Evolutionary conservation across 1,140 invertebrate genomes (phyloP).

Genomic region (Eumeta japonica): DNA sequence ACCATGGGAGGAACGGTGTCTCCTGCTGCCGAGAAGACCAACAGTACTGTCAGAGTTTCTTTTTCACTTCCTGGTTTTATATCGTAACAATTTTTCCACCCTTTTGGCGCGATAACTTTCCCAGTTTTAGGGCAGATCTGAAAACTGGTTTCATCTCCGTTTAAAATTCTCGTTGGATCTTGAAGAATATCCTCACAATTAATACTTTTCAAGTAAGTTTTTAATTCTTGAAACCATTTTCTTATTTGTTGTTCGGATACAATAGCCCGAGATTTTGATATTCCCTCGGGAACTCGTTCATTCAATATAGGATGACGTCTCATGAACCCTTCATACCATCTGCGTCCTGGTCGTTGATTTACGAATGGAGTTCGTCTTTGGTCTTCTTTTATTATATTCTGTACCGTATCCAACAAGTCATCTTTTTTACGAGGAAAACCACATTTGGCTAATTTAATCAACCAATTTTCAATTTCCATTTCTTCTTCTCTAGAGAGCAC

Average conservation of each 20-base stretch:
- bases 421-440: conserved; percentile 17
- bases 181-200: too few species aligned
- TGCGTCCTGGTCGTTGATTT: conserved; percentile 9
- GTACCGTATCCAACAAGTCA: conserved; percentile 15
- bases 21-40: conserved; percentile 21
- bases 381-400: conserved; percentile 14
- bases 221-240: conserved; percentile 11
- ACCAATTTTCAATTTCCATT: too few species aligned
- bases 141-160: too few species aligned
- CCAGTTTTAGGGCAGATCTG: conserved; percentile 35
- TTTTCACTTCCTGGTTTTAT: conserved; percentile 27
- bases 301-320: conserved; percentile 63
- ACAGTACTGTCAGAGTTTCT: conserved; percentile 29
- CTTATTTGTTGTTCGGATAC: conserved; percentile 15
- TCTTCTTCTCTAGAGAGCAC: conserved; percentile 11
- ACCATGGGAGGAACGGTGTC: conserved; percentile 14
- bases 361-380: too few species aligned
- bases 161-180: conserved; percentile 23
- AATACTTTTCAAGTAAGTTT: conserved; percentile 13
- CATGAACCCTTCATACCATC: conserved; percentile 10
- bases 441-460: conserved; percentile 18
- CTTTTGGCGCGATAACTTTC: conserved; percentile 22
- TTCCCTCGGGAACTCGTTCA: conserved; percentile 84
- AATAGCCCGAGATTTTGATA: conserved; percentile 13
- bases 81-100: too few species aligned